Evolutionary conservation across 2,888 invertebrate genomes (phyloP), one percentile per base, ranked within the genome.

Genomic region (Sesia bembeciformis): DNA sequence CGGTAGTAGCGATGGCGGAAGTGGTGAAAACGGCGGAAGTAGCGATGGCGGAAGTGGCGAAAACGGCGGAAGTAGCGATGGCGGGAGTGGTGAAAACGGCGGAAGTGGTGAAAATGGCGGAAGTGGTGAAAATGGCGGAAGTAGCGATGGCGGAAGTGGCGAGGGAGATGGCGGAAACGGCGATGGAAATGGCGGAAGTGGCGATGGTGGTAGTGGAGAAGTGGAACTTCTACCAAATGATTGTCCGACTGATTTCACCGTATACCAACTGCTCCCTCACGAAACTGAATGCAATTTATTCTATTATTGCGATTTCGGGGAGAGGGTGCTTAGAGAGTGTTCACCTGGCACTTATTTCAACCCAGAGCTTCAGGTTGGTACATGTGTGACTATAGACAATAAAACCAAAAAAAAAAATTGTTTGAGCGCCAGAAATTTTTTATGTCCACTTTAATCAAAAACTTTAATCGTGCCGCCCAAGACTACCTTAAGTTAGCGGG

Each of bases 251-350:
- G 65, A 71, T 49, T 62, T 56, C 42, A 39, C 59, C 4, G 56
- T 74, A 1, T 73, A 77, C 42, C 58, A 61, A 40, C 57, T 78
- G 8, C 53, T 81, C 5, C 75, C 80, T 0, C 79, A 82, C 53
- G 77, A 75, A 42, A 60, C 58, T 0, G 72, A 83, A 40, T 84
- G 84, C 53, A 54, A 58, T 0, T 66, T 62, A 42, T 83, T 59
- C 60, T 81, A 78, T 57, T 64, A 68, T 3, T 82, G 82, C 53
- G 64, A 61, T 3, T 60, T 69, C 55, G 78, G 80, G 3, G 57
- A 62, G 0, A 65, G 62, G 54, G 58, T 75, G 3, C 62, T 66
- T 5, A 67, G 62, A 57, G 6, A 57, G 2, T 83, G 82, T 8
- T 62, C 59, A 0, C 38, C 60, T 0, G 78, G 74, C 0, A 66